These are phyloP conservation scores for Vulpes vulpes DNA, from an alignment of 2,113 vertebrate species.

Conservation along the genomic window DNA sequence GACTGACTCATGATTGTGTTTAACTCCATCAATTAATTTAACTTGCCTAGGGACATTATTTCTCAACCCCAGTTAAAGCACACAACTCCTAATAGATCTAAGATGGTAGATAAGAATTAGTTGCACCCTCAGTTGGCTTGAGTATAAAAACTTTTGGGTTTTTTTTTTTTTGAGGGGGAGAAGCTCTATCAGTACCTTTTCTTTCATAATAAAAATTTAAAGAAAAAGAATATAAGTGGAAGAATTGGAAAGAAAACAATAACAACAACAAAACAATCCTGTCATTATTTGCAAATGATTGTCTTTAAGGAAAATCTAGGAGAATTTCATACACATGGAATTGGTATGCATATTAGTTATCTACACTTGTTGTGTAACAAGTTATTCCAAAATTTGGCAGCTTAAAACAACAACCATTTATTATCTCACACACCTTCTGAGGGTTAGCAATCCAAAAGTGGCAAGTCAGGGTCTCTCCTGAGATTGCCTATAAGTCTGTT, in stretches of 20 bases:
- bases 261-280: background rate
- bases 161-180: background rate
- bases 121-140: background rate
- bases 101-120: background rate
- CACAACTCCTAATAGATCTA: background rate
- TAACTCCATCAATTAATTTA: background rate
- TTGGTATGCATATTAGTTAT: background rate
- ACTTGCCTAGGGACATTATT: background rate
- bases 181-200: background rate
- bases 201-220: background rate
- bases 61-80: background rate
- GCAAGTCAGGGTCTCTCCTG: background rate
- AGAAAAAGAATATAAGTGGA: background rate
- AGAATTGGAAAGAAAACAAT: background rate
- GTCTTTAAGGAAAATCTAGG: background rate
- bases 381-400: background rate
- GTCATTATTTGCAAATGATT: no score
- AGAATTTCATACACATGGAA: background rate
- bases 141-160: background rate
- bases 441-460: background rate
- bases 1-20: background rate
- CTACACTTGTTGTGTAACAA: background rate
- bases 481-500: background rate
- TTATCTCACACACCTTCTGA: background rate
- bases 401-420: background rate